Evolutionary conservation across 2,888 invertebrate genomes (phyloP), one percentile per base, ranked within the genome.

Genomic region (Eretmocerus hayati): DNA sequence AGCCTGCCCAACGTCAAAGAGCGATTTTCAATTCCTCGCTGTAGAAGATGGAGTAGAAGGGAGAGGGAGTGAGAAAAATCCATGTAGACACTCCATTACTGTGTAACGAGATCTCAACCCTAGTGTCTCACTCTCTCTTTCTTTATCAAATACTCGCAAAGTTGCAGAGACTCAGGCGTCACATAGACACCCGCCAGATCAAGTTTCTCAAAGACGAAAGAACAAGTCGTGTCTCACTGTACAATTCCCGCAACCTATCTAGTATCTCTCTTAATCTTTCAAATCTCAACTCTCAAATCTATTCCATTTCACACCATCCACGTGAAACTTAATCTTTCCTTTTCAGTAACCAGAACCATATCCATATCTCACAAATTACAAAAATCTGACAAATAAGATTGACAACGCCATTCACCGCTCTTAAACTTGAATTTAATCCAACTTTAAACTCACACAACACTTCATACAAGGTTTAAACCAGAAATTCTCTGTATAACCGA

Each of bases 71-170:
- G 26, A 26, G 26, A 6, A 11, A 26, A 26, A 20, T 41, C 36
- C 16, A 2, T 13, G 30, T 35, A 13, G n/a, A 42, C 33, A 40
- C 35, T 39, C 48, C 52, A 30, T 44, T 42, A 42, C 36, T 45
- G 52, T 42, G 52, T 48, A 52, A 52, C 52, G 44, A 52, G 48
- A 48, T 52, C 52, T 42, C 45, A 52, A 42, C 22, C 30, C 36
- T 26, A 18, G 9, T 20, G 32, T 35, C 19, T 23, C 13, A 3
- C 36, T n/a, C 18, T 45, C 39, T 42, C 47, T 46, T 45, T 22
- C 31, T 42, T 43, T 43, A 42, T 48, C 44, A 33, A 42, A 31
- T 19, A 31, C 41, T 20, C 30, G 39, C 26, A 21, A 11, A 11
- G 32, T 22, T n/a, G 36, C 36, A n/a, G n/a, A n/a, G n/a, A n/a